A percentile compares a stretch with the other conserved stretches of the same genome.
Evolutionary conservation across 2,888 invertebrate species (phyloP).

Genomic region (Carterocephalus palaemon): DNA sequence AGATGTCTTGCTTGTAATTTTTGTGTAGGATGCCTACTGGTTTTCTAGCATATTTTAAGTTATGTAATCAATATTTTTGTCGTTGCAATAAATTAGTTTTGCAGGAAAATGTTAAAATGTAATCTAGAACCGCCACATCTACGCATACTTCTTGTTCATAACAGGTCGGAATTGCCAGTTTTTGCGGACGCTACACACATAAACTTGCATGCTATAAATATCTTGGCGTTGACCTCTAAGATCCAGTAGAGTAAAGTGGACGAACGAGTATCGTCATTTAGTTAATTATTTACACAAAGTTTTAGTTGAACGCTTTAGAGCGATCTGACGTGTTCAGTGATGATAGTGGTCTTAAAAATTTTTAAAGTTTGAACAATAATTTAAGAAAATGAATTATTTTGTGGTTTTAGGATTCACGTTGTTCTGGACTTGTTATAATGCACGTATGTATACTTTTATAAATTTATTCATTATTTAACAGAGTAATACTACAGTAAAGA

Average conservation of each 20-base stretch:
- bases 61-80: no score
- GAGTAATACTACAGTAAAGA: no score
- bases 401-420: conserved; percentile 21
- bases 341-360: conserved; percentile 24
- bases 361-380: conserved; percentile 14
- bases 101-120: no score
- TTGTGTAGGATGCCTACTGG: no score
- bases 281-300: conserved; percentile 18
- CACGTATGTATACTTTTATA: conserved; percentile 24
- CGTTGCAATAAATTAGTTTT: no score
- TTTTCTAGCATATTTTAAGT: no score
- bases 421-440: conserved; percentile 24
- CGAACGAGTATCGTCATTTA: conserved; percentile 37
- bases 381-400: conserved; percentile 31
- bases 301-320: conserved; percentile 14
- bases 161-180: conserved; percentile 22
- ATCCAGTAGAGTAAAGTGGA: conserved; percentile 55
- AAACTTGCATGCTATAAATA: conserved; percentile 55
- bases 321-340: conserved; percentile 17
- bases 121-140: no score
- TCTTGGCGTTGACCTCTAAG: conserved; percentile 63
- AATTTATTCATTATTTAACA: no score
- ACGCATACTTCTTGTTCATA: background rate
- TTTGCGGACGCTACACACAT: conserved; percentile 48
- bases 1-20: no score